A percentile compares a stretch with the other conserved stretches of the same genome.
Conservation (phyloP, 1,140 invertebrate species). For the Vollenhovia emeryi region DNA sequence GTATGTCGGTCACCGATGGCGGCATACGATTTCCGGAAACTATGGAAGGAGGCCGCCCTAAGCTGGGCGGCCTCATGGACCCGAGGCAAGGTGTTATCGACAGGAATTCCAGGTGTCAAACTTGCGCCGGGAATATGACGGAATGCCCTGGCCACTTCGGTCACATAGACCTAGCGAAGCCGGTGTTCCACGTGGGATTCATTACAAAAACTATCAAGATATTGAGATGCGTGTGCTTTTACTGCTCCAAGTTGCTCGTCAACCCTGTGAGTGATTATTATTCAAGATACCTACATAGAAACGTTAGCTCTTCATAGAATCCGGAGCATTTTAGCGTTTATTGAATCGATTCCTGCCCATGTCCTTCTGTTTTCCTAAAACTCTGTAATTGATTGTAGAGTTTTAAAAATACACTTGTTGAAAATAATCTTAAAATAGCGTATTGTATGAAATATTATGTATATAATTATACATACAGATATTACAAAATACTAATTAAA, state of each 20-base stretch:
- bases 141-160: slow-evolving; percentile 99
- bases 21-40: slow-evolving; percentile 99
- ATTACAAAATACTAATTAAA: not conserved
- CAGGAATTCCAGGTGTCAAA: slow-evolving; percentile 96
- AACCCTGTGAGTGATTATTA: slow-evolving; percentile 91
- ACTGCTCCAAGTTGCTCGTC: slow-evolving; percentile 97
- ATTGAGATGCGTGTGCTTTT: slow-evolving; percentile 98
- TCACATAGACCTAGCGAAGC: slow-evolving; percentile 99
- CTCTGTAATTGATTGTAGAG: not conserved
- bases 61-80: slow-evolving; percentile 99
- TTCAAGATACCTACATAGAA: not conserved
- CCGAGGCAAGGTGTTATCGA: slow-evolving; percentile 99
- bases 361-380: not conserved
- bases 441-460: no score
- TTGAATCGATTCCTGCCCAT: not conserved
- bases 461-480: not conserved
- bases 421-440: not conserved
- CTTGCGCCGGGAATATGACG: slow-evolving; percentile 98
- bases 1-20: slow-evolving; percentile 99
- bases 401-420: not conserved
- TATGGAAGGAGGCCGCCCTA: slow-evolving; percentile 99
- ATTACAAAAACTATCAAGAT: slow-evolving; percentile 99
- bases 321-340: not conserved
- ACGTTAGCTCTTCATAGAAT: not conserved
- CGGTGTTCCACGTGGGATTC: slow-evolving; percentile 99